These are phyloP conservation scores for Lepisosteus oculatus DNA, from an alignment of 2,113 vertebrate species.

Conservation along the genomic window DNA sequence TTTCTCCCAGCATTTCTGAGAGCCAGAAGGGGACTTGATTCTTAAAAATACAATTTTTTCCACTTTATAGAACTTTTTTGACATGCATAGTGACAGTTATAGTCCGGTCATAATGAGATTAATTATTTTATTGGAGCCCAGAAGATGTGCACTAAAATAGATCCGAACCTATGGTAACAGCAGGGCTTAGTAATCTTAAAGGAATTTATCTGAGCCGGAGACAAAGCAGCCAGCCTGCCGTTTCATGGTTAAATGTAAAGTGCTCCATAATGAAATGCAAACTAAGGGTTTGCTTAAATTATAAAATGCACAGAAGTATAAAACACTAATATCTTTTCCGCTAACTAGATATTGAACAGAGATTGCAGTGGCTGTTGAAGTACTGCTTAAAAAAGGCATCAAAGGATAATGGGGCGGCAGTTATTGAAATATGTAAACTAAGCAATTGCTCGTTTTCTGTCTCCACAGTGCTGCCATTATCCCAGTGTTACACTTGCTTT, in stretches of 20 bases:
- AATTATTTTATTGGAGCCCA: too few relatives aligned
- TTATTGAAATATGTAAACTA: slow-evolving; percentile 13
- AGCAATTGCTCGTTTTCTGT: slow-evolving; percentile 1
- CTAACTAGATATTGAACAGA: neutral
- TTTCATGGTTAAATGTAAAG: neutral
- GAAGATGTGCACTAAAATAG: too few relatives aligned
- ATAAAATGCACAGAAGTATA: neutral
- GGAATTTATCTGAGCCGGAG: neutral
- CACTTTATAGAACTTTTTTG: too few relatives aligned
- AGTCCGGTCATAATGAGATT: too few relatives aligned
- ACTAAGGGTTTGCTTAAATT: neutral
- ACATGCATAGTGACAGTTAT: too few relatives aligned
- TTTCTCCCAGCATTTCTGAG: too few relatives aligned
- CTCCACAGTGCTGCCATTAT: neutral
- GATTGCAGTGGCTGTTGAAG: neutral
- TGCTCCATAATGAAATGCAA: neutral
- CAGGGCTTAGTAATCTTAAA: too few relatives aligned
- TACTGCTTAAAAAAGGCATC: slow-evolving; percentile 3
- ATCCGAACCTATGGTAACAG: too few relatives aligned
- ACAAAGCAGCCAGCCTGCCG: neutral
- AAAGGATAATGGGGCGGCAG: neutral
- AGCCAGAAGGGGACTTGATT: too few relatives aligned
- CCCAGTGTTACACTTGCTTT: neutral
- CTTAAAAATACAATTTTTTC: too few relatives aligned
- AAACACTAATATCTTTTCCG: neutral